Evolutionary conservation across 1,140 invertebrate genomes (phyloP).

Genomic region (Microvelia longipes): DNA sequence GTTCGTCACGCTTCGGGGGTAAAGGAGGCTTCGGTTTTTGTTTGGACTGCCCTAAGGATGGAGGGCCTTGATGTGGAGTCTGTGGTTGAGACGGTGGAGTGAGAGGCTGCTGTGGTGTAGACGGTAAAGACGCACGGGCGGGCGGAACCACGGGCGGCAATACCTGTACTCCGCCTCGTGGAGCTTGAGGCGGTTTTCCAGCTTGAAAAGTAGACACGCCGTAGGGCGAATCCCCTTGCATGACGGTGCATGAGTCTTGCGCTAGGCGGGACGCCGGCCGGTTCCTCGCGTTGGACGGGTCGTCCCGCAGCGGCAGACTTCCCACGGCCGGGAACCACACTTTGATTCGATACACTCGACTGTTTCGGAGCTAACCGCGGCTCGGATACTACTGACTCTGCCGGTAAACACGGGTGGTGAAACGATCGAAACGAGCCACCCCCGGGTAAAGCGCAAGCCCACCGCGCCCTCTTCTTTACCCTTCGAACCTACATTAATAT

Average conservation of each 20-base stretch:
- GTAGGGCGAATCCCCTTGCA: constrained; percentile 6
- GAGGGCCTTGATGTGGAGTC: not conserved
- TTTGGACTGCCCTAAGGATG: not conserved
- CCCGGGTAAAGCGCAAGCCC: not conserved
- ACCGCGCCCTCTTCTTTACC: constrained; percentile 6
- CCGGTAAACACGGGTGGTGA: not conserved
- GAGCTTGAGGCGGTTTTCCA: constrained; percentile 11
- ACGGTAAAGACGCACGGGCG: not conserved
- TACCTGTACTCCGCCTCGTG: constrained; percentile 18
- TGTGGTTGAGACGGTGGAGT: not conserved
- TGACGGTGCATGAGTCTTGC: constrained; percentile 14
- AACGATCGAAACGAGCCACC: not conserved
- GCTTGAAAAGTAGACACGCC: constrained; percentile 9
- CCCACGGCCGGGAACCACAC: constrained; percentile 25
- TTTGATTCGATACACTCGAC: constrained; percentile 10
- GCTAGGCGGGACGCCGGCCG: constrained; percentile 15
- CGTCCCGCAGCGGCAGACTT: constrained; percentile 23
- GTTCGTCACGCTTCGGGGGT: constrained; percentile 20
- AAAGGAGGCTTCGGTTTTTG: constrained; percentile 21
- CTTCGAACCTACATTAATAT: not conserved
- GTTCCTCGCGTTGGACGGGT: constrained; percentile 13
- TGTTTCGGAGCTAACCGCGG: constrained; percentile 3
- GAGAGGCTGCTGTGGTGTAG: not conserved
- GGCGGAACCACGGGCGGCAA: constrained; percentile 18
- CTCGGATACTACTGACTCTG: not conserved